Conservation (phyloP, 2,113 vertebrate genomes). For the Poeciliopsis retropinna region DNA sequence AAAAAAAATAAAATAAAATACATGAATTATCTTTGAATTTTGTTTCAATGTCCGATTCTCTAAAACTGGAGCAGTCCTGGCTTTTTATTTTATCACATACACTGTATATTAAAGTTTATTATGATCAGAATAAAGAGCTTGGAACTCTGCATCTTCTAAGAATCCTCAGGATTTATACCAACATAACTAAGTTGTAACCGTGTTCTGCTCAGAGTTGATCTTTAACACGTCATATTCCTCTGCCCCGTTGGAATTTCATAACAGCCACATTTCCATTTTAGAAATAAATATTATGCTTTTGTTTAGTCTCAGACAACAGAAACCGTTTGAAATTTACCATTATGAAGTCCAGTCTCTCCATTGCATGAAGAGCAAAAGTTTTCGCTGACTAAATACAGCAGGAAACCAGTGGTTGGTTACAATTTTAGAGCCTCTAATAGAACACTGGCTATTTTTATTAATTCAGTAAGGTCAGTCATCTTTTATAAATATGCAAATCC, state of each 20-base stretch:
- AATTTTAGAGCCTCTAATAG: too few species aligned
- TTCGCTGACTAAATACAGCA: background rate
- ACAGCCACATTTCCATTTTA: background rate
- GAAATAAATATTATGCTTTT: background rate
- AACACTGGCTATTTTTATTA: background rate
- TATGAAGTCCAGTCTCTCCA: background rate
- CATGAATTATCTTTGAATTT: background rate
- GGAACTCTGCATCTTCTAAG: too few species aligned
- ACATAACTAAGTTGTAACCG: too few species aligned
- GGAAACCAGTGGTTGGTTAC: background rate
- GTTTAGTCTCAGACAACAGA: background rate
- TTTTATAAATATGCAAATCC: background rate
- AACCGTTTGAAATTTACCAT: background rate
- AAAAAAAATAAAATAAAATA: background rate
- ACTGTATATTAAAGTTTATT: too few species aligned
- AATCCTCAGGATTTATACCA: too few species aligned
- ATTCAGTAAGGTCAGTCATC: background rate
- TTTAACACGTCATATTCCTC: too few species aligned
- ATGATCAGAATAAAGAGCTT: too few species aligned
- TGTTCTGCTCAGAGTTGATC: too few species aligned
- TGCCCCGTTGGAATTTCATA: too few species aligned
- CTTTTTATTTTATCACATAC: too few species aligned
- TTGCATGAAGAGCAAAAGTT: background rate
- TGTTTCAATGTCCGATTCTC: too few species aligned
- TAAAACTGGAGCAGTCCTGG: too few species aligned